Base-by-base conservation (phyloP, 2,113 vertebrate species). In the Gorsachius goisagi region DNA sequence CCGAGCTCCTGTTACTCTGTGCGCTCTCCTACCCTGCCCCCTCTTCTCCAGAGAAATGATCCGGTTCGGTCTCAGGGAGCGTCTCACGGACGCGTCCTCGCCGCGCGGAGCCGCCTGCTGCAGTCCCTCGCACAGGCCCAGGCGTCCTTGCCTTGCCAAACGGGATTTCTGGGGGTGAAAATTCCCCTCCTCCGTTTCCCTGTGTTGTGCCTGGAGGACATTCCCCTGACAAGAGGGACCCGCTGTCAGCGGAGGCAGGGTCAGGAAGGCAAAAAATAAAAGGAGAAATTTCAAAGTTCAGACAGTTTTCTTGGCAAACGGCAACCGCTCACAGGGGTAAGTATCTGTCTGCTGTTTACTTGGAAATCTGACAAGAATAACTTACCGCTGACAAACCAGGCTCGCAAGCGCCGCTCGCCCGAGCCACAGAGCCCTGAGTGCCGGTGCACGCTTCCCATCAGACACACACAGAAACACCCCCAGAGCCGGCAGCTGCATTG, bases 211-310 rank as follows among this genome's bases (percentile, higher is more conserved):
- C 92, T 32, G 83, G 64, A 95, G 94, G 84, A 89, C 58, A 33
- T 56, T 92, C 27, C 41, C 83, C 90, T 26, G 64, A 80, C 55
- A 77, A 59, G 85, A 63, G 72, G 64, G 79, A 84, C 92, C 76
- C 55, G 80, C 80, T 81, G 77, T 81, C 7, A 9, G 49, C 4
- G 0, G 63, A 88, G 83, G 39, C 83, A 84, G 84, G 87, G 89
- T 91, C 90, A 87, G 96, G 91, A 84, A 90, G 83, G 86, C 47
- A 55, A 64, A 87, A 92, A 81, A 78, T 82, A 76, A 95, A 89
- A 85, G 86, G 86, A 92, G 73, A 89, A 49, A 86, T 96, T 86
- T 87, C 90, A 68, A 72, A 93, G 76, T 86, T 86, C 88, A 93
- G 90, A 84, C 62, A 32, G 52, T 68, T 92, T 92, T 81, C 86